Conservation (phyloP, 1,140 invertebrate genomes). For the Mercenaria mercenaria region DNA sequence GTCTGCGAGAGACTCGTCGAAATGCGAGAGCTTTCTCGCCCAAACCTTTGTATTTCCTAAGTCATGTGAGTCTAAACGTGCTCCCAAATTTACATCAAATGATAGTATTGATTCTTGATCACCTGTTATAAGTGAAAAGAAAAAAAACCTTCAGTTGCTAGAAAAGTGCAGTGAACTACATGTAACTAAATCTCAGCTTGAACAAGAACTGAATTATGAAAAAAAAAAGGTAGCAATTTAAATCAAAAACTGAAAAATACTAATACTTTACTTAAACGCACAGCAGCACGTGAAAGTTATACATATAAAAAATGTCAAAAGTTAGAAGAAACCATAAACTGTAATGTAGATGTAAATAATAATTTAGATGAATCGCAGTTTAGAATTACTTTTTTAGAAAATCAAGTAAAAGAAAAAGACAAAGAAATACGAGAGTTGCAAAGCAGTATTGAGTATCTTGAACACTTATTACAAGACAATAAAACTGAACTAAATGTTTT, state of each 20-base stretch:
- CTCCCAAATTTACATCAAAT: constrained; percentile 11
- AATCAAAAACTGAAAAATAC: not conserved
- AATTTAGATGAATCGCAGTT: not conserved
- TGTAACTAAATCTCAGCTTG: too few relatives aligned
- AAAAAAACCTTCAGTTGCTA: not conserved
- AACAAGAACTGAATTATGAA: too few relatives aligned
- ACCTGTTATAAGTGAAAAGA: not conserved
- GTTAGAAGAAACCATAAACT: not conserved
- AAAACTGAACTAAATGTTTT: not conserved
- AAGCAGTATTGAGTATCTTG: not conserved
- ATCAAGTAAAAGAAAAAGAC: constrained; percentile 1
- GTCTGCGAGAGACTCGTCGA: not conserved
- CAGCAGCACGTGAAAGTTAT: not conserved
- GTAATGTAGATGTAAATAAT: constrained; percentile 42
- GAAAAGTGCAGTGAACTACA: not conserved
- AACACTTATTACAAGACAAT: not conserved
- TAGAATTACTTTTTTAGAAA: constrained; percentile 30
- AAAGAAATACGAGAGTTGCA: constrained; percentile 6
- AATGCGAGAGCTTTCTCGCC: not conserved
- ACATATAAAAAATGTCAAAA: not conserved
- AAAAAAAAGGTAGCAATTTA: too few relatives aligned
- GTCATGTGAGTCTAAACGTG: not conserved
- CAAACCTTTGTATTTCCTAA: not conserved
- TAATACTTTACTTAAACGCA: not conserved
- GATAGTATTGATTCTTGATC: not conserved